Percentiles rank a stretch among this genome's conserved stretches.
Conservation (phyloP, 2,113 vertebrate species). For the Grus americana region DNA sequence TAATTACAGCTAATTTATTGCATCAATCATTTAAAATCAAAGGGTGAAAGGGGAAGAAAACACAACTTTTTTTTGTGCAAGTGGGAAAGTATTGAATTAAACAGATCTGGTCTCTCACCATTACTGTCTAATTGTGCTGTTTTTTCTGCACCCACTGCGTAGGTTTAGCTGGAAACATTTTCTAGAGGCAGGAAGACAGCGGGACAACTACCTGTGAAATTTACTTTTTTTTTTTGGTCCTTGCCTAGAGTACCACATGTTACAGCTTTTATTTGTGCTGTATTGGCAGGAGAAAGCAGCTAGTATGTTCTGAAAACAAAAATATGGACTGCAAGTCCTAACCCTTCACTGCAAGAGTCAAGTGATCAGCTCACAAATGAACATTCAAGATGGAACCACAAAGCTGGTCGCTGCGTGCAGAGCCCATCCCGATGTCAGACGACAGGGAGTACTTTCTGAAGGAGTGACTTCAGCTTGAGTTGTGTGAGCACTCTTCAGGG, state of each 20-base stretch:
- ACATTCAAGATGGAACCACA: not conserved
- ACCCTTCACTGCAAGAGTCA: not conserved
- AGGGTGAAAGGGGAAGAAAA: not conserved
- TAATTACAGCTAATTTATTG: not conserved
- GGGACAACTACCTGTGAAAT: not conserved
- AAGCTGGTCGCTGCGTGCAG: not conserved
- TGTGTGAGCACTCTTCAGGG: not conserved
- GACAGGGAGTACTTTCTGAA: not conserved
- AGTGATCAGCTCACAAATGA: not conserved
- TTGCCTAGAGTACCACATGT: not conserved
- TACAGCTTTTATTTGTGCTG: not conserved
- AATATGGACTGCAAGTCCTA: not conserved
- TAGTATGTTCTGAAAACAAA: not conserved
- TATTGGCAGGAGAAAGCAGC: not conserved
- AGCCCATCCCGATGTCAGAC: not conserved
- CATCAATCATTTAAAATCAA: not conserved
- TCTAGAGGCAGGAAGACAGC: not conserved
- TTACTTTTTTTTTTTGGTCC: not conserved
- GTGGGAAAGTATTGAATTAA: not conserved
- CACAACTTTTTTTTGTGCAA: not conserved
- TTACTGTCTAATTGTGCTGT: not conserved
- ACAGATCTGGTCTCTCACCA: not conserved
- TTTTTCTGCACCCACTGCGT: not conserved
- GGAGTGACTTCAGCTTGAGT: not conserved
- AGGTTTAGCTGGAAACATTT: not conserved